Base-by-base conservation (phyloP, 2,888 invertebrate species). In the Agrochola lychnidis region DNA sequence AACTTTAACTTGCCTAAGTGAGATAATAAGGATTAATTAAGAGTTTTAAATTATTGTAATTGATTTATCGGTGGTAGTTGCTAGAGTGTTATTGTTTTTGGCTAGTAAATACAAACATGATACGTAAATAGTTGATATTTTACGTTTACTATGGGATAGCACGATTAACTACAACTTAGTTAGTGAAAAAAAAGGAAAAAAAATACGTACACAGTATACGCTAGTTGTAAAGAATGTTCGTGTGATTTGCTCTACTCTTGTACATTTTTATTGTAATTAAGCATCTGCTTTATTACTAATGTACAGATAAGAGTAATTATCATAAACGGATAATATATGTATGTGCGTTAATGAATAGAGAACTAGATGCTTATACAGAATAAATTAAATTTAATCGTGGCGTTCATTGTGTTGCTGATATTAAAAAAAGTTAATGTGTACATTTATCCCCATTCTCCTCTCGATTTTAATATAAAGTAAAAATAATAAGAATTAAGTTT, bases 1-100 rank as follows among this genome's bases (percentile, higher is more conserved):
- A 96, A 96, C 95, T 96, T 96, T 96, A 96, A 96, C 96, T 96
- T 96, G 96, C 96, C 96, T 96, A 96, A 96, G 96, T 96, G 96
- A 96, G 96, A 96, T 95, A 94, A 94, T 96, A 96, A 96, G 95
- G 92, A 91, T 93, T 94, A 95, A 91, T 95, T 96, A 96, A 95
- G 93, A 89, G 86, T 95, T 96, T 95, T 96, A 96, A 96, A 96
- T 96, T 96, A 96, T 96, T 96, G 94, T 95, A 94, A 94, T 94
- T 95, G 94, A 93, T 95, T 96, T 95, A 91, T 89, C 82, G 95
- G 94, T 94, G 95, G 96, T 96, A 96, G 96, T 89, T 94, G 94
- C 94, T 96, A 95, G 94, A 89, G 92, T 93, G 94, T 94, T 94
- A 94, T 95, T 92, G 92, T 95, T 94, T 94, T 92, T 90, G 94